A percentile compares a stretch with the other conserved stretches of the same genome.
Conservation (phyloP, 2,888 invertebrate genomes). For the Drosophila mercatorum region DNA sequence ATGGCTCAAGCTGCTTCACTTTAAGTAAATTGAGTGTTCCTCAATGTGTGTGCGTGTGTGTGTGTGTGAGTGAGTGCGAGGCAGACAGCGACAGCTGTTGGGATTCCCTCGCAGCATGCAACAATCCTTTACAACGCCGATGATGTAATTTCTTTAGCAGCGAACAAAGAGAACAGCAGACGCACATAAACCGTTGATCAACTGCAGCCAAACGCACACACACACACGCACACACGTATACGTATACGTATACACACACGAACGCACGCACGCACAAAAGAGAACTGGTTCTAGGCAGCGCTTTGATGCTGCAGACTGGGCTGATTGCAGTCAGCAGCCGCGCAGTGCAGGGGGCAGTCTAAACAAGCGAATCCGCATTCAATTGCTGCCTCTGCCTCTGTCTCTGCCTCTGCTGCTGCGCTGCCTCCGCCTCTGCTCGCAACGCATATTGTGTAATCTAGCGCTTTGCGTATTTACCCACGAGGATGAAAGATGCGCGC, state of each 20-base stretch:
- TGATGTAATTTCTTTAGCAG: conserved; percentile 70
- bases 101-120: conserved; percentile 65
- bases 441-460: conserved; percentile 70
- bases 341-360: not conserved
- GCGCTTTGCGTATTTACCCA: conserved; percentile 78
- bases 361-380: conserved; percentile 41
- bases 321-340: conserved; percentile 29
- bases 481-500: conserved; percentile 77
- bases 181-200: conserved; percentile 42
- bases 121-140: conserved; percentile 65
- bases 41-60: conserved; percentile 14
- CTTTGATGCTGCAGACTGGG: conserved; percentile 41
- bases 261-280: conserved; percentile 7
- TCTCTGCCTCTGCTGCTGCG: not conserved
- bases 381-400: conserved; percentile 7
- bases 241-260: not conserved
- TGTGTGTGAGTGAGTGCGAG: conserved; percentile 15
- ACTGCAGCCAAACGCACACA: conserved; percentile 32
- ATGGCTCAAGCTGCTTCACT: conserved; percentile 43
- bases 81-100: conserved; percentile 70
- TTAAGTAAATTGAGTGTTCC: conserved; percentile 34
- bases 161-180: conserved; percentile 52
- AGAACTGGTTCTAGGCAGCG: conserved; percentile 54
- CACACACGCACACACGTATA: conserved; percentile 13
- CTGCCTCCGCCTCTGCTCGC: conserved; percentile 30